Base-by-base conservation (phyloP, 64 coral and sea anemone species). In the Montipora sp. region DNA sequence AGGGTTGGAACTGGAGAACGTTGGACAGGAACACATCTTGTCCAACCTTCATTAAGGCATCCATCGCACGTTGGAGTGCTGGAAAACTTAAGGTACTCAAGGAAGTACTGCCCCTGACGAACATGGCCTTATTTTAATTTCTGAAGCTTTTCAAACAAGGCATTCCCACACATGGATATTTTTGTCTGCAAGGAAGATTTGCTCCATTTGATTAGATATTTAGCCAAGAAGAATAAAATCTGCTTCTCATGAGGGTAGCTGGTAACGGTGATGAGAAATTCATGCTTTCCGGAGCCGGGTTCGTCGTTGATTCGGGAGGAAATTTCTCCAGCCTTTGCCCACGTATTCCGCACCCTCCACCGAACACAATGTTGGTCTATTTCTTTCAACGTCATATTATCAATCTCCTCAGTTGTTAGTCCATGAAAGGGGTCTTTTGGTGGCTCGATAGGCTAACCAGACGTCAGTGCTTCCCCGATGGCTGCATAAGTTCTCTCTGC, bases 161-260 rank as follows among this genome's bases (percentile, higher is more conserved):
- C 59, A 14, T 63, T 63, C 14, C 59, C 59, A 63, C 59, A 63
- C 3, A 63, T 63, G 8, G 59, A 63, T 63, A 3, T 15, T 63
- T 63, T 63, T 63, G 51, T 63, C 8, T 63, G 8, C 59, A 63
- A 63, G 59, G 59, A 63, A 63, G 59, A 63, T 63, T 63, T 63
- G 59, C 13, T 63, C 3, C 59, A 7, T 63, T 63, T 63, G 59
- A 63, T 63, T 14, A 63, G 59, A 63, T 63, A 63, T 63, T 63
- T 63, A 63, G 59, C 59, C 59, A 63, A 63, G 14, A 63, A 63
- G 14, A 63, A 63, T 79, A 79, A 19, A 18, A 53, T 79, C 57
- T 89, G 74, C 74, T 79, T 77, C 53, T 89, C 87, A 44, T 59
- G 59, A 63, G 87, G 73, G 53, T 78, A 89, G 77, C 87, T 89